phyloP scores from a whole-genome alignment of 2,888 invertebrate genomes.

The Torymus aiolomorphi region DNA sequence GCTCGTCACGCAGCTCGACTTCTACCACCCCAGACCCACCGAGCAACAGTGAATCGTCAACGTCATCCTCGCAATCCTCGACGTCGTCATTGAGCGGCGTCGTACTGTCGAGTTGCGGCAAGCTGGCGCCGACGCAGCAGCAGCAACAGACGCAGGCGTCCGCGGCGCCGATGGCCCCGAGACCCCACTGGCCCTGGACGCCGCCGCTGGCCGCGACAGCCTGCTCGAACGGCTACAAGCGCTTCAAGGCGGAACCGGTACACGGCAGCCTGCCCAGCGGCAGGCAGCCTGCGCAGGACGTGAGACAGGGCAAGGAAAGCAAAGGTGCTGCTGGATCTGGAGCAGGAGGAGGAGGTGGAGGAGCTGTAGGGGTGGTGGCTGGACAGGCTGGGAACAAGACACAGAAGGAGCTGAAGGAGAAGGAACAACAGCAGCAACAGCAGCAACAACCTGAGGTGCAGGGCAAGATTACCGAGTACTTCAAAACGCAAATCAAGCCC shows the following conservation, averaged over 20 bases:
- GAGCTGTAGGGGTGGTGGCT: no score
- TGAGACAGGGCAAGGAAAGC: constrained; percentile 60
- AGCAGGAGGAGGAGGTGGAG: no score
- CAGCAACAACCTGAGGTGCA: constrained; percentile 75
- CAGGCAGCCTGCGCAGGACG: constrained; percentile 65
- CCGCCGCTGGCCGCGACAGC: constrained; percentile 73
- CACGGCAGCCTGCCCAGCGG: constrained; percentile 70
- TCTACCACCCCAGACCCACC: constrained; percentile 85
- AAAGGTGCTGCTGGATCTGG: constrained; percentile 7
- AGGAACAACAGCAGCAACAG: constrained; percentile 65
- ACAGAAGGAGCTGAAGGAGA: constrained; percentile 62
- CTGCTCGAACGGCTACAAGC: constrained; percentile 71
- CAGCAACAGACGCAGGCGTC: constrained; percentile 61
- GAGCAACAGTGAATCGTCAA: constrained; percentile 77
- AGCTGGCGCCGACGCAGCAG: constrained; percentile 71
- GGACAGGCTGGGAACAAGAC: no score
- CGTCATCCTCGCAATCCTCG: constrained; percentile 74
- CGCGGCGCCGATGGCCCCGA: constrained; percentile 70
- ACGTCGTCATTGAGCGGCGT: constrained; percentile 77
- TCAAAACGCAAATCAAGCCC: constrained; percentile 89
- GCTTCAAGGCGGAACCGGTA: constrained; percentile 72
- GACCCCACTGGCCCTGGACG: constrained; percentile 75
- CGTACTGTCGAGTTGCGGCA: constrained; percentile 75
- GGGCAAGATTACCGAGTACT: constrained; percentile 90
- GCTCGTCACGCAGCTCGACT: constrained; percentile 34